phyloP scores from a whole-genome alignment of 2,888 invertebrate species.

The Odontocerum albicorne region DNA sequence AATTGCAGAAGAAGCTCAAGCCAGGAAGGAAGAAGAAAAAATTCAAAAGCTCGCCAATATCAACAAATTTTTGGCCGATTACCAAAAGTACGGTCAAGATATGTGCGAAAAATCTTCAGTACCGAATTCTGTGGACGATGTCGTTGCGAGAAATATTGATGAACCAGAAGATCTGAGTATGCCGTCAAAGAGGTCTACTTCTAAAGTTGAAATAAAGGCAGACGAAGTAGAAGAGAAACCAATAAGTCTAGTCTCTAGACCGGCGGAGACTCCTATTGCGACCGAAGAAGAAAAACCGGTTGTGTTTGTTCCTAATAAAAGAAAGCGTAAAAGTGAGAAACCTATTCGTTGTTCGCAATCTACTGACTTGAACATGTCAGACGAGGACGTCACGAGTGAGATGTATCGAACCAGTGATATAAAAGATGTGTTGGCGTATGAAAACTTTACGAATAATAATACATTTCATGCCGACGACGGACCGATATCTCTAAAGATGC shows the following conservation, averaged over 20 bases:
- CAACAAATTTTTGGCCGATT: conserved; percentile 35
- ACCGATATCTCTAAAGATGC: conserved; percentile 54
- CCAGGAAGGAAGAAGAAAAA: conserved; percentile 35
- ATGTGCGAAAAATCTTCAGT: conserved; percentile 20
- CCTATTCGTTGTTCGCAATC: conserved; percentile 73
- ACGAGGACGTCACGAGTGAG: conserved; percentile 49
- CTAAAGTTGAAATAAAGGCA: conserved; percentile 59
- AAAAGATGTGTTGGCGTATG: conserved; percentile 13
- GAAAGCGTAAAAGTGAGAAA: conserved; percentile 81
- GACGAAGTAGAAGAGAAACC: conserved; percentile 58
- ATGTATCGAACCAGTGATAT: conserved; percentile 25
- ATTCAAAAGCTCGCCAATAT: conserved; percentile 35
- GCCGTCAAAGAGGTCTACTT: conserved; percentile 62
- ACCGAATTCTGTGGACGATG: conserved; percentile 40
- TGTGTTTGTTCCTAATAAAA: conserved; percentile 61
- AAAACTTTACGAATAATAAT: conserved; percentile 29
- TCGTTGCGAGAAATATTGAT: conserved; percentile 47
- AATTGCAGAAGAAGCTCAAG: conserved; percentile 25
- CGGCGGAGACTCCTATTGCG: conserved; percentile 49
- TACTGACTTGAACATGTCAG: conserved; percentile 54
- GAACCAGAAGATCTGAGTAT: conserved; percentile 72
- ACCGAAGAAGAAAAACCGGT: conserved; percentile 52
- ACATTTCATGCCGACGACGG: conserved; percentile 44
- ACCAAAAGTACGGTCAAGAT: conserved; percentile 35
- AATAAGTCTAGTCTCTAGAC: conserved; percentile 53